phyloP scores from a whole-genome alignment of 1,140 invertebrate species.

The Drosophila willistoni region DNA sequence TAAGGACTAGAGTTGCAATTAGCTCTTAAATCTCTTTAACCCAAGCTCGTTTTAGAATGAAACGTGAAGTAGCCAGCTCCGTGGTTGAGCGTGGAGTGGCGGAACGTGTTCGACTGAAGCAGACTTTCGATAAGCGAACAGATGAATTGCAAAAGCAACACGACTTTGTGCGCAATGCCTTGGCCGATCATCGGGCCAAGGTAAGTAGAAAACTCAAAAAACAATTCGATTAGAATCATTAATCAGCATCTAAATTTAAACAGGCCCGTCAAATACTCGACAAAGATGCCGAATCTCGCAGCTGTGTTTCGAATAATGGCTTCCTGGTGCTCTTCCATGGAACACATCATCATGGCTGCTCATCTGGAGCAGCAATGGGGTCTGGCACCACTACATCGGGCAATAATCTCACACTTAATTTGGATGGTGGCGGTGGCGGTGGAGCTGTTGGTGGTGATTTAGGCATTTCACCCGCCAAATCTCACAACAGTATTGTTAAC shows the following conservation, averaged over 20 bases:
- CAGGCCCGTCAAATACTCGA: slow-evolving; percentile 81
- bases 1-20: slow-evolving; percentile 54
- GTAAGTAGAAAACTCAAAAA: slow-evolving; percentile 82
- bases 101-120: slow-evolving; percentile 89
- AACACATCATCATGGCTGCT: slow-evolving; percentile 62
- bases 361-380: slow-evolving; percentile 22
- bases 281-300: slow-evolving; percentile 79
- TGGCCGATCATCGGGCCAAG: slow-evolving; percentile 89
- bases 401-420: slow-evolving; percentile 71
- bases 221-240: background rate
- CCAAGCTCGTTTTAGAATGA: slow-evolving; percentile 84
- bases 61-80: slow-evolving; percentile 89
- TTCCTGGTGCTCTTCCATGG: slow-evolving; percentile 77
- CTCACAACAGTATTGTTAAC: slow-evolving; percentile 70
- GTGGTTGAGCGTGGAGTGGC: slow-evolving; percentile 93
- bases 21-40: too few relatives aligned
- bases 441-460: slow-evolving; percentile 36
- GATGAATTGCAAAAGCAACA: slow-evolving; percentile 91
- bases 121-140: slow-evolving; percentile 89
- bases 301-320: slow-evolving; percentile 72
- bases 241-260: too few relatives aligned
- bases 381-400: slow-evolving; percentile 32
- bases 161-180: slow-evolving; percentile 88
- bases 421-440: slow-evolving; percentile 48
- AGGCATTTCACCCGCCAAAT: slow-evolving; percentile 72